Evolutionary conservation across 2,797 vertebrate species (phyloP).

Genomic region (Otolemur crassicaudatus): DNA sequence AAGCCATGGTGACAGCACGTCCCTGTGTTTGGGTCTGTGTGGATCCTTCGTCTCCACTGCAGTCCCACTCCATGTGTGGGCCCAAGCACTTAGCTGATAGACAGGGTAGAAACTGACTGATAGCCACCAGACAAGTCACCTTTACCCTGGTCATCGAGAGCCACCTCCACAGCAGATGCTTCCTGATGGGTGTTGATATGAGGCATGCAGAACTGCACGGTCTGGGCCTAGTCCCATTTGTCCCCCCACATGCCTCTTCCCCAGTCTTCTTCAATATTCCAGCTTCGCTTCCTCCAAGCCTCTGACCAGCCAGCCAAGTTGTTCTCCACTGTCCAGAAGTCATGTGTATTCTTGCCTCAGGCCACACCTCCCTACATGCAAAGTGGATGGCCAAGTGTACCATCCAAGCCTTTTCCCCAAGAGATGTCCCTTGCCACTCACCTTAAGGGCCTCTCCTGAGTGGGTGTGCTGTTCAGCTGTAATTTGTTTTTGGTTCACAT

Average conservation of each 20-base stretch:
- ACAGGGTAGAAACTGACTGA: background rate
- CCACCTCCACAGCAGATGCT: background rate
- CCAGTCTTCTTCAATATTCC: background rate
- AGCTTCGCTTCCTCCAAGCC: background rate
- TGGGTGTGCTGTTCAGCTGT: background rate
- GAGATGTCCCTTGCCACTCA: background rate
- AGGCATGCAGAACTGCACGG: background rate
- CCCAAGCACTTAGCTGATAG: background rate
- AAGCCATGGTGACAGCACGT: background rate
- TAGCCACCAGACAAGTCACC: background rate
- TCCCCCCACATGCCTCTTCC: background rate
- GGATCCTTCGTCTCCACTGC: background rate
- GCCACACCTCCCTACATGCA: background rate
- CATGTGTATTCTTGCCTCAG: background rate
- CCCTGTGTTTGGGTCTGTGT: background rate
- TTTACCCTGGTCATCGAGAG: background rate
- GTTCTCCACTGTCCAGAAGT: background rate
- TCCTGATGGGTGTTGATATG: background rate
- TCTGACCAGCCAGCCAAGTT: background rate
- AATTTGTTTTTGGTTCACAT: background rate
- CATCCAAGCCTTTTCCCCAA: background rate
- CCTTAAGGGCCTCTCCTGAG: background rate
- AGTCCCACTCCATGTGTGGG: background rate
- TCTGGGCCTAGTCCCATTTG: background rate
- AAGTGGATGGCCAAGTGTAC: background rate